Evolutionary conservation across 2,113 vertebrate species (phyloP).

Genomic region (Caracal caracal): DNA sequence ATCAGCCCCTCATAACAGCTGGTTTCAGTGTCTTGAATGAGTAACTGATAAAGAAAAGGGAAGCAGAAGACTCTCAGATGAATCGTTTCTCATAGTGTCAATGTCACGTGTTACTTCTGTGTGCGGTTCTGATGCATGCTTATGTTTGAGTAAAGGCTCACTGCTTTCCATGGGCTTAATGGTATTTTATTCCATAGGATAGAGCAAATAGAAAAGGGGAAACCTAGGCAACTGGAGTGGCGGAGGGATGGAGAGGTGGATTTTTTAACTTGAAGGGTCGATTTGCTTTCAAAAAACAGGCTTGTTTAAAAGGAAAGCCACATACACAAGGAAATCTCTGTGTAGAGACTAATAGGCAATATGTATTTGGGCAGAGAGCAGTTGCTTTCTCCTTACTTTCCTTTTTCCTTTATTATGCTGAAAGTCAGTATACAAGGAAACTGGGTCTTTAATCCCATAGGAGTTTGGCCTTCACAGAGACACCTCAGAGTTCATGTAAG

Average conservation of each 20-base stretch:
- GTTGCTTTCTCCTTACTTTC: background rate
- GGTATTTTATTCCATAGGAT: background rate
- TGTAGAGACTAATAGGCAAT: background rate
- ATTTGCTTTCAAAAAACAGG: conserved; percentile 6
- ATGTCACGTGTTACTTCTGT: conserved; percentile 63
- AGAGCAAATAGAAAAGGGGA: background rate
- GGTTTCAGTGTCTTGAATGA: conserved; percentile 76
- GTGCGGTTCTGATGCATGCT: conserved; percentile 58
- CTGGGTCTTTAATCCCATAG: background rate
- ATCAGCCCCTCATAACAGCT: conserved; percentile 65
- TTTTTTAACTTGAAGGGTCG: background rate
- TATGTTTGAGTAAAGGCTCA: conserved; percentile 24
- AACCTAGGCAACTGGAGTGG: conserved; percentile 9
- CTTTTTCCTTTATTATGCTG: background rate
- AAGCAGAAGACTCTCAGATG: conserved; percentile 53
- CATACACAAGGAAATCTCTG: background rate
- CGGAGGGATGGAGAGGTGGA: background rate
- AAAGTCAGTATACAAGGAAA: background rate
- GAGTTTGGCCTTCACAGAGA: background rate
- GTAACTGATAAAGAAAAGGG: conserved; percentile 65
- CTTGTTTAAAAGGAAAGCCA: background rate
- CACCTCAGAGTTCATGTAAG: background rate
- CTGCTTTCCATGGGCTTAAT: conserved; percentile 74
- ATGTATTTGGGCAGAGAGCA: background rate
- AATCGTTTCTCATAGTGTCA: conserved; percentile 69